Base-by-base conservation (phyloP, 2,797 vertebrate species). In the Liasis olivaceus region DNA sequence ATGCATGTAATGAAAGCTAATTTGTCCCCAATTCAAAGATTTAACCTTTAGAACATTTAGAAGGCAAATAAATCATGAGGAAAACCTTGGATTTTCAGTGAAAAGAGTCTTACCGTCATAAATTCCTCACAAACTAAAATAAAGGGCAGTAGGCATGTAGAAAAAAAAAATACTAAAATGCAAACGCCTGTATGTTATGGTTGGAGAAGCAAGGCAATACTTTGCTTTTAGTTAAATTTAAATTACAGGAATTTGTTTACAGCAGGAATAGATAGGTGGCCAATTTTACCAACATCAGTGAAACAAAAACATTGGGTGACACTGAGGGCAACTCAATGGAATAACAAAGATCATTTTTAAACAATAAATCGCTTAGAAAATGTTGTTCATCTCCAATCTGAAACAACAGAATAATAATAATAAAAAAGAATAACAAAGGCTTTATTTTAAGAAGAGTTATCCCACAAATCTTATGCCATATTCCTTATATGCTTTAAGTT, bases 1-100 rank as follows among this genome's bases (percentile, higher is more conserved):
- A 91, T 92, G 77, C 54, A 95, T 94, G 94, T 89, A 96, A 95
- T 92, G 94, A 95, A 95, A 96, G 85, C 91, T 92, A 95, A 94
- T 91, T 90, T 94, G 69, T 88, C 59, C 87, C 85, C 47, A 93
- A 51, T 90, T 87, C 14, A 60, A 92, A 93, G 81, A 31, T 87
- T 95, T 95, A 96, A 94, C 89, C 91, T 96, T 92, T 94, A 90
- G 42, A 95, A 92, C 63, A 63, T 7, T 92, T 90, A 62, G 26
- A 11, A 58, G 89, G 92, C 56, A 95, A 87, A 92, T 51, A 87
- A 2, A 95, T 87, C 1, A 88, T 0, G 6, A 89, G 91, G 93
- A 94, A 94, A 72, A 69, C 47, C 86, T n/a, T 62, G 84, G 63
- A 58, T 88, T 69, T n/a, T 89, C 17, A 58, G 36, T 2, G 13